These are phyloP conservation scores for Coptotermes formosanus DNA, from an alignment of 1,140 invertebrate genomes.

Conservation along the genomic window DNA sequence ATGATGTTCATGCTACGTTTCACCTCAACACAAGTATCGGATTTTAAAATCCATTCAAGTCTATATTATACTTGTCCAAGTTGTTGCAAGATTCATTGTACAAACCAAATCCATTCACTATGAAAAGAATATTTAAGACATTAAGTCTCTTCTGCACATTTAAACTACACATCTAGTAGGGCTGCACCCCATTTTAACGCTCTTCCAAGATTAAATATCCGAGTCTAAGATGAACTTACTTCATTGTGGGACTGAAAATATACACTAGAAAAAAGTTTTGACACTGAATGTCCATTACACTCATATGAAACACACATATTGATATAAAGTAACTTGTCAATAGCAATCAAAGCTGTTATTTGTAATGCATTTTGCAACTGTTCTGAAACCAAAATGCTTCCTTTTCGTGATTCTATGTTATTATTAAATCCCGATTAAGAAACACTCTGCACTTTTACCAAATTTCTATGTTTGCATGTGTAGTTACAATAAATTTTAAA, in stretches of 20 bases:
- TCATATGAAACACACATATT: slow-evolving; percentile 7
- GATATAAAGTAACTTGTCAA: not conserved
- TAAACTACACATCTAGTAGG: slow-evolving; percentile 7
- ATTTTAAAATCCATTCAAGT: not conserved
- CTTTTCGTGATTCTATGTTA: not conserved
- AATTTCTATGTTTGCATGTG: not conserved
- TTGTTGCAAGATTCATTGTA: not conserved
- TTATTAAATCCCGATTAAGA: not conserved
- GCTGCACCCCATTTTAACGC: not conserved
- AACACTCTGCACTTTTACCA: no score
- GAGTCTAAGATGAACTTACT: slow-evolving; percentile 7
- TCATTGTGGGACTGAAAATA: slow-evolving; percentile 5
- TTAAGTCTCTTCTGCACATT: slow-evolving; percentile 6
- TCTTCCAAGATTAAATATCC: not conserved
- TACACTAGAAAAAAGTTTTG: slow-evolving; percentile 17
- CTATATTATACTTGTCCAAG: not conserved
- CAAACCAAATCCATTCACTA: slow-evolving; percentile 2
- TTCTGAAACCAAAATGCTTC: not conserved
- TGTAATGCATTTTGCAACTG: not conserved
- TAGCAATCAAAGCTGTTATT: slow-evolving; percentile 7
- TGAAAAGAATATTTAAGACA: not conserved
- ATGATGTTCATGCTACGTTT: not conserved
- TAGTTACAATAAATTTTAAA: not conserved
- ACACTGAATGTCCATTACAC: slow-evolving; percentile 18
- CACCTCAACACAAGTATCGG: not conserved